These are phyloP conservation scores for Pelecanoides urinatrix DNA, from an alignment of 2,113 vertebrate species.

Conservation along the genomic window DNA sequence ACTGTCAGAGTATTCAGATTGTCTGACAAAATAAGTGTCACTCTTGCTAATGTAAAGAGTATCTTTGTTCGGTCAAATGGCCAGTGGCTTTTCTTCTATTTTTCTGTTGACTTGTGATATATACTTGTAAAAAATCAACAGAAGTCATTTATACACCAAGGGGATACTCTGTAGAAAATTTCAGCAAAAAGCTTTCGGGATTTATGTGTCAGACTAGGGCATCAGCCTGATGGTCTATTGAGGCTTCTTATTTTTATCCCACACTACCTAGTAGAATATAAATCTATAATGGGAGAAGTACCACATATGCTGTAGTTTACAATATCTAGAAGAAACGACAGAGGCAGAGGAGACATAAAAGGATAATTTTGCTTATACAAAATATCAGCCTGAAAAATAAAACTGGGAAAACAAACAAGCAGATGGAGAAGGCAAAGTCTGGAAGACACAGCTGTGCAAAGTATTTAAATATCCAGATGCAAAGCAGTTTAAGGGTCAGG, in stretches of 20 bases:
- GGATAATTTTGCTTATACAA: constrained; percentile 81
- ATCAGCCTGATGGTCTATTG: not conserved
- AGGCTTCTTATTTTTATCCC: not conserved
- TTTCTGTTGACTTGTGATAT: not conserved
- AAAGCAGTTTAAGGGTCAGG: constrained; percentile 49
- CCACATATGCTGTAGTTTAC: constrained; percentile 61
- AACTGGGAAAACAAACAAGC: constrained; percentile 78
- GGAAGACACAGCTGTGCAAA: constrained; percentile 72
- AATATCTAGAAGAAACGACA: constrained; percentile 58
- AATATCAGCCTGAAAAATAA: constrained; percentile 76
- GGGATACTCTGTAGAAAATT: not conserved
- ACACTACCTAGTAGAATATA: constrained; percentile 44
- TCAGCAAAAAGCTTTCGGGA: constrained; percentile 18
- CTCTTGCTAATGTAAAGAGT: not conserved
- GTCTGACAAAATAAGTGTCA: not conserved
- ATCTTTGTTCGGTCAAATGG: not conserved
- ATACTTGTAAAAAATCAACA: not conserved
- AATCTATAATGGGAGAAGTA: constrained; percentile 39
- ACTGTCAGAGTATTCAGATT: not conserved
- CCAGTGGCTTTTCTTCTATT: not conserved
- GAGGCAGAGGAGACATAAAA: constrained; percentile 64
- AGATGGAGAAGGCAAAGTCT: constrained; percentile 72
- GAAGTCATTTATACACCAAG: not conserved
- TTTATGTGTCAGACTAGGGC: constrained; percentile 8
- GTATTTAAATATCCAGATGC: constrained; percentile 75